phyloP scores from a whole-genome alignment of 2,797 vertebrate species.

The Enteromius trimaculatus region DNA sequence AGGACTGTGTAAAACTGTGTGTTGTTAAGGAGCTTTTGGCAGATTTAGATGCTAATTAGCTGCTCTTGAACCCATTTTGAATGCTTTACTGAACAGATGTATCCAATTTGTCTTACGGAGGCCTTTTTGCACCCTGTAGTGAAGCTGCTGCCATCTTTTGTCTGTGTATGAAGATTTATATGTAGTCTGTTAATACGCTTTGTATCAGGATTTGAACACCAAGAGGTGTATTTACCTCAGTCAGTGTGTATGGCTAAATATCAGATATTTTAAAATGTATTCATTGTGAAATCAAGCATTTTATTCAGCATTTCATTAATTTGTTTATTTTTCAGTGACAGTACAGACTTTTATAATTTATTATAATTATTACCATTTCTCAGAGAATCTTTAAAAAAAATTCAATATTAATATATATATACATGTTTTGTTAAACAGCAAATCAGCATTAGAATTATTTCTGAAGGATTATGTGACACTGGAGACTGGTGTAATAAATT shows the following conservation, averaged over 20 bases:
- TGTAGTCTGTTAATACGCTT: conserved; percentile 6
- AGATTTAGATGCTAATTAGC: conserved; percentile 56
- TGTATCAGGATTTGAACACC: conserved; percentile 20
- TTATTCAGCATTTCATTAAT: neutral
- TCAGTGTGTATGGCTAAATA: neutral
- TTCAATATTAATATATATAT: too few relatives aligned
- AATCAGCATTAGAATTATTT: neutral
- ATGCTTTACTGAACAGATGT: conserved; percentile 59
- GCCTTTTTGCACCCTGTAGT: conserved; percentile 54
- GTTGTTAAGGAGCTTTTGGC: conserved; percentile 17
- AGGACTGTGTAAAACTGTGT: neutral
- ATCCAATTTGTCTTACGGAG: conserved; percentile 54
- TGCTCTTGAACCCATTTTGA: conserved; percentile 38
- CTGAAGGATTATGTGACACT: neutral
- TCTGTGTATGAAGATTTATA: conserved; percentile 24
- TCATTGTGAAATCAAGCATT: neutral
- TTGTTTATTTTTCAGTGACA: neutral
- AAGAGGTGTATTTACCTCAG: conserved; percentile 17
- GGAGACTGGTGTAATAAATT: neutral
- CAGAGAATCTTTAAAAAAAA: too few relatives aligned
- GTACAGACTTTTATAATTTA: neutral
- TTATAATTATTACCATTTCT: neutral
- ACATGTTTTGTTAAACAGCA: neutral
- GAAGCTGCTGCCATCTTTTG: conserved; percentile 56
- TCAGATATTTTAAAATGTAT: neutral